Conservation (phyloP, 2,888 invertebrate genomes). For the Panzeria rudis region DNA sequence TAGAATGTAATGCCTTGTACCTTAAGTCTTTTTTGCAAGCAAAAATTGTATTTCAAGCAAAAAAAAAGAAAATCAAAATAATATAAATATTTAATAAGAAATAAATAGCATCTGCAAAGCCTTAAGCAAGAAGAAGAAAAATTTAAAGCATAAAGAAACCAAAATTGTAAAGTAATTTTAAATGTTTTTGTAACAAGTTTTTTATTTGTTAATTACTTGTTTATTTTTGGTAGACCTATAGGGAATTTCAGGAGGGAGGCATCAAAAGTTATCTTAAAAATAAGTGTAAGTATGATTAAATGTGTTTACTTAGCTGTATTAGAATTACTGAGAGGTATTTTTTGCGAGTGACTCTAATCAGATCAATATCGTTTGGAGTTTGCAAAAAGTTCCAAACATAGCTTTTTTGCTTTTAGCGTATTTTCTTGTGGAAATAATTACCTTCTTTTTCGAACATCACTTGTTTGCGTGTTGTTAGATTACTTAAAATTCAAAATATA, state of each 20-base stretch:
- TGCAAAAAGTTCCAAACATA: not conserved
- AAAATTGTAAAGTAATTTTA: not conserved
- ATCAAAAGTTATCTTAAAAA: not conserved
- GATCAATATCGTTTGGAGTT: not conserved
- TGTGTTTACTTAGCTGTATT: no score
- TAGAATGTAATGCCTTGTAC: conserved; percentile 25
- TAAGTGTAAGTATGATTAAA: not conserved
- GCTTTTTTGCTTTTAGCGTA: not conserved
- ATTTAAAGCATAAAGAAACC: not conserved
- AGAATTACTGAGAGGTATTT: no score
- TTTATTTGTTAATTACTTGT: not conserved
- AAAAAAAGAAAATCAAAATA: not conserved
- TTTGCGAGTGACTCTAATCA: no score
- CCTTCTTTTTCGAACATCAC: not conserved
- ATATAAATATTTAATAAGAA: not conserved
- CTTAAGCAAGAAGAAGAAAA: not conserved
- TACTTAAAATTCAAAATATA: not conserved
- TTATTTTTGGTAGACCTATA: not conserved
- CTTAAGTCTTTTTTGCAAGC: not conserved
- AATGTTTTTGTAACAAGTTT: not conserved
- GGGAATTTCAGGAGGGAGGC: not conserved
- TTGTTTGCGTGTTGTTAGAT: conserved; percentile 31
- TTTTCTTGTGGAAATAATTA: not conserved
- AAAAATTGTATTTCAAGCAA: not conserved
- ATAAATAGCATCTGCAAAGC: not conserved